Evolutionary conservation across 2,797 vertebrate species (phyloP).

Genomic region (Triplophysa yarkandensis): DNA sequence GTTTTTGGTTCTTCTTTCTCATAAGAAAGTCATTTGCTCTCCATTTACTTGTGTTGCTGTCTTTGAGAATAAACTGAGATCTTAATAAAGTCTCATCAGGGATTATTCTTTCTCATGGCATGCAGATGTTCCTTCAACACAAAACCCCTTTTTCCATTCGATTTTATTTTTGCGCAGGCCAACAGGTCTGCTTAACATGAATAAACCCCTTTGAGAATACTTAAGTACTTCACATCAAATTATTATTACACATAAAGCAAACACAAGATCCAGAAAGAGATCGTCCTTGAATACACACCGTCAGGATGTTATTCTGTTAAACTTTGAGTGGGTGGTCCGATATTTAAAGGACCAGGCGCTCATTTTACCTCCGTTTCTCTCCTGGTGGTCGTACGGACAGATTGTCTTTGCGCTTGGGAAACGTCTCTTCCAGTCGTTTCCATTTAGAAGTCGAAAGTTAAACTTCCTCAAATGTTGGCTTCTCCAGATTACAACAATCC

Average conservation of each 20-base stretch:
- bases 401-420: conserved; percentile 45
- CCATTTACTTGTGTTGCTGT: not conserved
- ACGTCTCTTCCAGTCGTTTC: conserved; percentile 47
- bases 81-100: too few relatives aligned
- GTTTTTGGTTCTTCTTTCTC: too few relatives aligned
- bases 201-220: not conserved
- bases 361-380: conserved; percentile 46
- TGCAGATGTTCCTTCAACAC: too few relatives aligned
- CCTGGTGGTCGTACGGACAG: conserved; percentile 52
- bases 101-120: too few relatives aligned
- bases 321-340: conserved; percentile 56
- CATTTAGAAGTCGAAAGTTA: conserved; percentile 49
- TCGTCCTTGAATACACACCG: conserved; percentile 40
- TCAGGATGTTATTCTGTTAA: conserved; percentile 59
- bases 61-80: too few relatives aligned
- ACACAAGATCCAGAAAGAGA: conserved; percentile 43
- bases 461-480: conserved; percentile 53
- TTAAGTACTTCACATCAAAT: conserved; percentile 43
- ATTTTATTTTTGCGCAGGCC: not conserved
- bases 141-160: too few relatives aligned
- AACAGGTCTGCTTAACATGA: not conserved
- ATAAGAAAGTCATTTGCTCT: not conserved
- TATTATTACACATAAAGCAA: conserved; percentile 53
- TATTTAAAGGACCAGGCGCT: conserved; percentile 56
- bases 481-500: conserved; percentile 77